Conservation (phyloP, 2,113 vertebrate species). For the Varanus salvator region DNA sequence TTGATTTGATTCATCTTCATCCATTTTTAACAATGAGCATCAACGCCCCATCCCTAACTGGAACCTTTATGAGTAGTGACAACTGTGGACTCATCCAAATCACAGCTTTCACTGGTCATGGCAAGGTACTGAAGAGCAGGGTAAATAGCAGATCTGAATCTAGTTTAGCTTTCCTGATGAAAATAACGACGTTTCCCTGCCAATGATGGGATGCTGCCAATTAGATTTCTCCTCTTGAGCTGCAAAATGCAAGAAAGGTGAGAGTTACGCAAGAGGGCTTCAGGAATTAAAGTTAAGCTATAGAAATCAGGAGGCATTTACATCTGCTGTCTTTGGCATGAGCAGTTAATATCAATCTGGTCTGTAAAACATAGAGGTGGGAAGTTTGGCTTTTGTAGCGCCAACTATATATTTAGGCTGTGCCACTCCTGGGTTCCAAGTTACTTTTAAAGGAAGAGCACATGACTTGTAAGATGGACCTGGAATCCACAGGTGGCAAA, state of each 20-base stretch:
- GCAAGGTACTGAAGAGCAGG: neutral
- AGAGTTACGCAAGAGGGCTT: neutral
- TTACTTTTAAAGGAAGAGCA: neutral
- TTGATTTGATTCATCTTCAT: conserved; percentile 25
- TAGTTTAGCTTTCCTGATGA: neutral
- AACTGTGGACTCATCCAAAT: neutral
- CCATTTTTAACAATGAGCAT: conserved; percentile 19
- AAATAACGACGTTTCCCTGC: neutral
- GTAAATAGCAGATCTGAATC: too few species aligned
- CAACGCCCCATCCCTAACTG: neutral
- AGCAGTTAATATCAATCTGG: conserved; percentile 15
- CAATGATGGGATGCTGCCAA: neutral
- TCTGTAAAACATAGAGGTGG: neutral
- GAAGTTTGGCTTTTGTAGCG: neutral
- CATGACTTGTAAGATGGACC: neutral
- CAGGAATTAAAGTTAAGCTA: neutral
- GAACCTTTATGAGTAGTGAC: neutral
- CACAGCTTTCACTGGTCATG: too few species aligned
- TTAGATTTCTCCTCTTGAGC: neutral
- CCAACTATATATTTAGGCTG: conserved; percentile 14
- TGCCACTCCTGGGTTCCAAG: neutral
- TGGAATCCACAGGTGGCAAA: neutral
- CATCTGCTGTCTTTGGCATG: conserved; percentile 7
- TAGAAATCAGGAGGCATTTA: conserved; percentile 7
- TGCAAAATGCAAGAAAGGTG: neutral